A percentile compares a stretch with the other conserved stretches of the same genome.
These are phyloP conservation scores for Fregetta grallaria DNA, from an alignment of 2,113 vertebrate species.

Conservation along the genomic window DNA sequence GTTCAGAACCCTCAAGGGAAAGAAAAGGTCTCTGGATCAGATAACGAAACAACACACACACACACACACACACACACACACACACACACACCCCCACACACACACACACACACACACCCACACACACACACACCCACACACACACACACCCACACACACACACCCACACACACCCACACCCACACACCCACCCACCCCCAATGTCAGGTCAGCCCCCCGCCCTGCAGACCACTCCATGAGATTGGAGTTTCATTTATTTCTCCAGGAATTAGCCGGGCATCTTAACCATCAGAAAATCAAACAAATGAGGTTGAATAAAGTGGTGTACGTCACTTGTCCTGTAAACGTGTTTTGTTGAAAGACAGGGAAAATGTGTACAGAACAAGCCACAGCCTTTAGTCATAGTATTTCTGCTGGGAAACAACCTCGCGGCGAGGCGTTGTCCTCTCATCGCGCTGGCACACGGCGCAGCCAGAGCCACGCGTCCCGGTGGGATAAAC, in stretches of 20 bases:
- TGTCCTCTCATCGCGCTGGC: not conserved
- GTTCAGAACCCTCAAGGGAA: too few relatives aligned
- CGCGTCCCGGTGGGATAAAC: not conserved
- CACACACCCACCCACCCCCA: fast-evolving
- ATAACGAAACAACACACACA: too few relatives aligned
- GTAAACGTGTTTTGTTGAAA: not conserved
- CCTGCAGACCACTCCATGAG: not conserved
- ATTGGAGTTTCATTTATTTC: too few relatives aligned
- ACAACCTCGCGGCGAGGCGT: not conserved
- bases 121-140: too few relatives aligned
- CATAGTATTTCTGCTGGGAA: not conserved
- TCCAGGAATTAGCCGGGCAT: not conserved
- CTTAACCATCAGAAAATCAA: not conserved
- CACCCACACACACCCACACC: too few relatives aligned
- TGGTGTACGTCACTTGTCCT: not conserved
- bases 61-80: too few relatives aligned
- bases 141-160: too few relatives aligned
- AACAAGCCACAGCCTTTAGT: not conserved
- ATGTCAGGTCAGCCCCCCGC: not conserved
- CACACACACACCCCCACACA: too few relatives aligned
- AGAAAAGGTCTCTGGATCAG: too few relatives aligned
- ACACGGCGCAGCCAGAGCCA: not conserved
- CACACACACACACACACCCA: too few relatives aligned
- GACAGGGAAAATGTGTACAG: not conserved
- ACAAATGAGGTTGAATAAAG: fast-evolving